phyloP scores from a whole-genome alignment of 2,888 invertebrate species.

The Nemurella pictetii region DNA sequence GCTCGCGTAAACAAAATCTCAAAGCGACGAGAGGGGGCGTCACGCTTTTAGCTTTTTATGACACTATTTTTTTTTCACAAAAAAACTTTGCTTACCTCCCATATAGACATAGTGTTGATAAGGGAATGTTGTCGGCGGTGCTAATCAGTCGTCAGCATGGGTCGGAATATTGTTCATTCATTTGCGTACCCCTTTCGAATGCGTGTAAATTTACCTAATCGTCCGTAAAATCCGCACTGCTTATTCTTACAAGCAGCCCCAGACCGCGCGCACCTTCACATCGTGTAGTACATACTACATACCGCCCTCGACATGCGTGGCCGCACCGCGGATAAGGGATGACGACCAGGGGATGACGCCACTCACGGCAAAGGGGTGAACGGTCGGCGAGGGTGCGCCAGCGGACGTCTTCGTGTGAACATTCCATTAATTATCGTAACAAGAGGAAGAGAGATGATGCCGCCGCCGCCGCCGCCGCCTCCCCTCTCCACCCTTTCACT shows the following conservation, averaged over 20 bases:
- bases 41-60: not conserved
- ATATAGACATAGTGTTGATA: not conserved
- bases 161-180: not conserved
- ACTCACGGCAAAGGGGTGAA: not conserved
- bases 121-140: not conserved
- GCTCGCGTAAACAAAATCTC: not conserved
- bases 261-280: not conserved
- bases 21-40: not conserved
- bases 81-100: not conserved
- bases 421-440: slow-evolving; percentile 43
- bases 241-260: not conserved
- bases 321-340: too few species aligned
- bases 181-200: not conserved
- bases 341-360: not conserved
- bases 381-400: not conserved
- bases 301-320: too few species aligned
- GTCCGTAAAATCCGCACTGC: not conserved
- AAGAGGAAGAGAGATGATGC: slow-evolving; percentile 36
- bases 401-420: slow-evolving; percentile 42
- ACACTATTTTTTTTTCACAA: not conserved
- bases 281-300: not conserved
- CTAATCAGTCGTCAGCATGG: not conserved
- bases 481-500: slow-evolving; percentile 16
- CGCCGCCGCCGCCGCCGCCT: slow-evolving; percentile 18
- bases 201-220: not conserved